Base-by-base conservation (phyloP, 2,113 vertebrate genomes). In the Sus scrofa region DNA sequence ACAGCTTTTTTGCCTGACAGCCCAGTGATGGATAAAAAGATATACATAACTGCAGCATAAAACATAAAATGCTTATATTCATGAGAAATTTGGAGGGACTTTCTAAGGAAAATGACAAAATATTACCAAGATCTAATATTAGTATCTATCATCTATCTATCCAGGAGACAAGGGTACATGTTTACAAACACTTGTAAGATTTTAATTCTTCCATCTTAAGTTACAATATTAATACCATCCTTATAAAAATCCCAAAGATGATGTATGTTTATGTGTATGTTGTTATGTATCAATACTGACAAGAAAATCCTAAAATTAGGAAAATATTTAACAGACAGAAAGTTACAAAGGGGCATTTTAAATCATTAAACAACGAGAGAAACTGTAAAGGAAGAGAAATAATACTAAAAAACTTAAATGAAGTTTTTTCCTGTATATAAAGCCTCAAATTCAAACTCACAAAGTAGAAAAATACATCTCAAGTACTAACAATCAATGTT, bases 301-400 rank as follows among this genome's bases (percentile, higher is more conserved):
- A 50, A 71, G n/a, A 87, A 71, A 62, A 63, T 73, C 73, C 75
- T 88, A 88, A 94, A 82, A 37, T 73, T 71, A 63, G 4, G 44
- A 5, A 54, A 54, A 63, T 94, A 88, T 73, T 37, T 81, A 63
- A 88, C 19, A 54, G 22, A 86, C 8, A 27, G 20, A 54, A 79
- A 8, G 12, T 54, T 65, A 65, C 37, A n/a, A 74, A 79, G 3
- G 3, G 14, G 7, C 19, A 44, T 54, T 63, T 32, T 39, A 16
- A 94, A 94, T 82, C 44, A 82, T 74, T 82, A 44, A 44, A 88
- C 34, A 70, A 78, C 37, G 27, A 88, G 26, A 54, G 20, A 82
- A 82, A 82, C 32, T 20, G 54, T n/a, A 52, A 74, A 74, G 54
- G n/a, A 86, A 56, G 27, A 73, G 18, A 94, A 70, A 10, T 11